A percentile compares a stretch with the other conserved stretches of the same genome.
phyloP scores from a whole-genome alignment of 2,888 invertebrate genomes.

The Nymphalis urticae region DNA sequence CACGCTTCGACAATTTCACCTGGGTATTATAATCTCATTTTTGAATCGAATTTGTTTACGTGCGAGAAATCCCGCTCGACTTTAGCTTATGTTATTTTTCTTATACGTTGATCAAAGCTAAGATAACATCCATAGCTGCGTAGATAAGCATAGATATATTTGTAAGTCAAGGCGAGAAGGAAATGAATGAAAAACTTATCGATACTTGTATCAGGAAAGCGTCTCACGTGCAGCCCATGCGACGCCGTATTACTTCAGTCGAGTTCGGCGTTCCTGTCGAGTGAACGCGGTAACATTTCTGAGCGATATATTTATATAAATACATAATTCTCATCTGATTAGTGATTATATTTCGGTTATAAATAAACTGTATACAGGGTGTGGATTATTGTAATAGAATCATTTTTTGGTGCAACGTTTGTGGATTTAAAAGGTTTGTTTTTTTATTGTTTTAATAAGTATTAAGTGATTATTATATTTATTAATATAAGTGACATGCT shows the following conservation, averaged over 20 bases:
- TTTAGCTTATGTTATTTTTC: constrained; percentile 40
- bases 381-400: neutral
- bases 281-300: constrained; percentile 54
- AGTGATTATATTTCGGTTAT: neutral
- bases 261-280: constrained; percentile 54
- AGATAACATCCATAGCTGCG: constrained; percentile 28
- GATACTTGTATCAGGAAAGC: constrained; percentile 43
- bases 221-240: constrained; percentile 40
- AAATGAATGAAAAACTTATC: constrained; percentile 52
- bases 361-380: neutral
- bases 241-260: constrained; percentile 64
- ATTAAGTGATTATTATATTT: too few species aligned
- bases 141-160: constrained; percentile 37
- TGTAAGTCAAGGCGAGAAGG: constrained; percentile 41
- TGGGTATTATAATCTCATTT: constrained; percentile 66
- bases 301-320: constrained; percentile 11
- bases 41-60: constrained; percentile 72
- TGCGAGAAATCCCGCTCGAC: constrained; percentile 67
- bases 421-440: neutral
- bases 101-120: neutral
- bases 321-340: neutral
- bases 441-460: too few species aligned
- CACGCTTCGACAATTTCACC: constrained; percentile 54
- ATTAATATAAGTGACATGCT: too few species aligned
- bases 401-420: neutral